Evolutionary conservation across 2,888 invertebrate genomes (phyloP).

Genomic region (Ommatoiulus sabulosus): DNA sequence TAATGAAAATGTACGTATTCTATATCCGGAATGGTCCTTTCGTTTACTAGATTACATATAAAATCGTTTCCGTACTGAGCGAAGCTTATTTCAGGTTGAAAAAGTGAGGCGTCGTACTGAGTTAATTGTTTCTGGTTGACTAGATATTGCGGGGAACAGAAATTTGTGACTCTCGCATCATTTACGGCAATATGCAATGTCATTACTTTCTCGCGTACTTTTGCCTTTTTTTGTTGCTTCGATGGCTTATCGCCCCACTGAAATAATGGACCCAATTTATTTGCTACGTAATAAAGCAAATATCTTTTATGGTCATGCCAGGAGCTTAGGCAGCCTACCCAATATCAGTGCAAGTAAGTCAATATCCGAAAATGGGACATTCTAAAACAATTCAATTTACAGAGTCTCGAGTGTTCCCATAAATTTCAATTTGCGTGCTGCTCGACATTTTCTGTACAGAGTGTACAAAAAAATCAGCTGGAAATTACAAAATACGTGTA

Average conservation of each 20-base stretch:
- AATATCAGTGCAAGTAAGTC: background rate
- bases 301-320: slow-evolving; percentile 9
- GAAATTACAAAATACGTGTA: too few species aligned
- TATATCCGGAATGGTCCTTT: background rate
- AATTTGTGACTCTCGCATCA: slow-evolving; percentile 21
- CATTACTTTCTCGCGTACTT: slow-evolving; percentile 19
- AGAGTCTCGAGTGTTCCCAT: background rate
- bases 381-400: background rate
- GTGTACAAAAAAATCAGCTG: background rate
- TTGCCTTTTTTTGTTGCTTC: background rate
- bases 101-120: background rate
- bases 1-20: background rate
- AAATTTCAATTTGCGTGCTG: background rate
- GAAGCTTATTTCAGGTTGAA: background rate
- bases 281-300: slow-evolving; percentile 19
- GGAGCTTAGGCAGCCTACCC: background rate
- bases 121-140: slow-evolving; percentile 21
- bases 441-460: background rate
- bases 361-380: background rate
- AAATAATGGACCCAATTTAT: background rate
- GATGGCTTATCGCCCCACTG: background rate
- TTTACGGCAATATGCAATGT: background rate
- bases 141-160: slow-evolving; percentile 2
- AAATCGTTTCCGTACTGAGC: slow-evolving; percentile 27
- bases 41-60: background rate